Conservation (phyloP, 2,888 invertebrate species). For the Amphipyra berbera region DNA sequence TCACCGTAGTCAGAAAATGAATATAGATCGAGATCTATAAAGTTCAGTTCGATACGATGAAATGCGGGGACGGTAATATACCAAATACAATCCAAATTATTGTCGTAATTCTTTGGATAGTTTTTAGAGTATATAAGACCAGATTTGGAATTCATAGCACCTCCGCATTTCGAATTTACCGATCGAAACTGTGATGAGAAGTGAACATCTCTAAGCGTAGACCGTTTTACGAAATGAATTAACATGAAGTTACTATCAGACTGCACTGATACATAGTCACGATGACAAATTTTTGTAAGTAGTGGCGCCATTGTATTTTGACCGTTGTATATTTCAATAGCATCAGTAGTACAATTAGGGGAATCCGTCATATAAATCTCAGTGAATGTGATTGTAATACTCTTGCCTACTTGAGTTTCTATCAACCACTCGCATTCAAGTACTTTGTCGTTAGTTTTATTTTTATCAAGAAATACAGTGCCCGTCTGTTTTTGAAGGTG, state of each 20-base stretch:
- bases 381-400: slow-evolving; percentile 91
- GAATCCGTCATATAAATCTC: slow-evolving; percentile 91
- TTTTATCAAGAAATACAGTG: slow-evolving; percentile 91
- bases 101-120: slow-evolving; percentile 95
- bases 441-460: slow-evolving; percentile 88
- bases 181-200: slow-evolving; percentile 87
- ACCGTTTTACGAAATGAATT: slow-evolving; percentile 91
- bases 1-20: slow-evolving; percentile 54
- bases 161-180: slow-evolving; percentile 92
- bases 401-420: slow-evolving; percentile 91
- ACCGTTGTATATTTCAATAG: slow-evolving; percentile 92
- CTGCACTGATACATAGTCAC: slow-evolving; percentile 81
- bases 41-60: slow-evolving; percentile 92
- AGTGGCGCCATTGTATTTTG: slow-evolving; percentile 88
- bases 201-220: slow-evolving; percentile 90
- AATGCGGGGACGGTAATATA: slow-evolving; percentile 91
- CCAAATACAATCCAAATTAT: slow-evolving; percentile 94
- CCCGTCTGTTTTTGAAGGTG: slow-evolving; percentile 89
- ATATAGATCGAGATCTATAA: slow-evolving; percentile 92
- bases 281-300: slow-evolving; percentile 91
- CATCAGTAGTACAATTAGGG: slow-evolving; percentile 91
- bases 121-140: slow-evolving; percentile 94
- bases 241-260: slow-evolving; percentile 93
- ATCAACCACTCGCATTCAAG: slow-evolving; percentile 94
- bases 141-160: slow-evolving; percentile 88